A percentile compares a stretch with the other conserved stretches of the same genome.
Conservation (phyloP, 1,140 invertebrate genomes). For the Copidosoma floridanum region DNA sequence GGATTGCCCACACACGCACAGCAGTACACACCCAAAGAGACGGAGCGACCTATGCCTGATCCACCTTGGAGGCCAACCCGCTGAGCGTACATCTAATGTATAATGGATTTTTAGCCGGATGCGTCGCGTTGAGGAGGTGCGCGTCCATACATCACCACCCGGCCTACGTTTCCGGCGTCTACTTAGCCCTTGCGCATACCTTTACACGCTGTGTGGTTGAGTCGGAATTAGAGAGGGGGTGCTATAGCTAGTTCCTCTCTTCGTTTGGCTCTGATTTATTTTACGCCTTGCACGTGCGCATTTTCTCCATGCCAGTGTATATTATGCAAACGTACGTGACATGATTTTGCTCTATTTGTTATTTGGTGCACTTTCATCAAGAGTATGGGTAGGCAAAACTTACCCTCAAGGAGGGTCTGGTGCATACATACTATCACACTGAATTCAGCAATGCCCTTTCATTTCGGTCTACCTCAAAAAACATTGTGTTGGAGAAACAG, state of each 20-base stretch:
- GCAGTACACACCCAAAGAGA: too few relatives aligned
- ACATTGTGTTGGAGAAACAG: too few relatives aligned
- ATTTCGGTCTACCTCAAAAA: too few relatives aligned
- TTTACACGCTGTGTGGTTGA: too few relatives aligned
- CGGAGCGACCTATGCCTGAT: neutral
- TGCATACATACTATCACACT: too few relatives aligned
- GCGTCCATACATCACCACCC: conserved; percentile 51
- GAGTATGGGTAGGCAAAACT: too few relatives aligned
- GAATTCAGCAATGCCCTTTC: too few relatives aligned
- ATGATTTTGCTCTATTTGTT: neutral
- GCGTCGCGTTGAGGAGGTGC: conserved; percentile 39
- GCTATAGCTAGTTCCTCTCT: conserved; percentile 29
- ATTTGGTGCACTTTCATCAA: neutral
- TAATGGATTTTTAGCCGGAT: conserved; percentile 53
- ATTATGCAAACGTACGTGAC: neutral
- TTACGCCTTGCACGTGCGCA: conserved; percentile 22
- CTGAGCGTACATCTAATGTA: conserved; percentile 39
- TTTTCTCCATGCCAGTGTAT: conserved; percentile 32
- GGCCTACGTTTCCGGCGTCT: conserved; percentile 46
- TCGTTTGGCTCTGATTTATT: conserved; percentile 47
- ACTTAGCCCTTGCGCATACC: conserved; percentile 38
- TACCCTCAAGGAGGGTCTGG: too few relatives aligned
- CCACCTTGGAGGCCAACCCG: neutral
- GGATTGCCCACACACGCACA: neutral
- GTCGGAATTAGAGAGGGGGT: too few relatives aligned